Percentiles rank a stretch among this genome's conserved stretches.
Evolutionary conservation across 1,140 invertebrate genomes (phyloP).

Genomic region (Vollenhovia emeryi): DNA sequence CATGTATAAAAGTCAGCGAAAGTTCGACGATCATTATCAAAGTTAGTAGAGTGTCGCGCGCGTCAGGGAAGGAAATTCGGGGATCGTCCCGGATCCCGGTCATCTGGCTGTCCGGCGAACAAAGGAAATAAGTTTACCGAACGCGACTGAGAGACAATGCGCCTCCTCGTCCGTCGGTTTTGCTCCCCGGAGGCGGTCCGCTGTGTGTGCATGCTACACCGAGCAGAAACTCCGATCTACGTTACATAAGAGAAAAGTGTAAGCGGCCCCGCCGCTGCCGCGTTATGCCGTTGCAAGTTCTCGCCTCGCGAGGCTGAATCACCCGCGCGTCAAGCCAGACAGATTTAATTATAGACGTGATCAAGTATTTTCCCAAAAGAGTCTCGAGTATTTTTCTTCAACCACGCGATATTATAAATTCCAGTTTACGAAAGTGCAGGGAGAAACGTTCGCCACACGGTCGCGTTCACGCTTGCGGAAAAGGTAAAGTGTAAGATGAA

Average conservation of each 20-base stretch:
- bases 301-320: conserved; percentile 45
- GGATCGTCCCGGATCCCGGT: not conserved
- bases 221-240: conserved; percentile 73
- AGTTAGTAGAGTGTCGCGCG: conserved; percentile 31
- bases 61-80: not conserved
- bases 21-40: conserved; percentile 21
- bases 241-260: conserved; percentile 77
- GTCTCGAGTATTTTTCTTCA: not conserved
- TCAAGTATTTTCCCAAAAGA: not conserved
- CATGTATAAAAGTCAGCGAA: not conserved
- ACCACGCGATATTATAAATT: not conserved
- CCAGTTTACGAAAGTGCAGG: not conserved
- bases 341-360: conserved; percentile 58
- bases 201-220: conserved; percentile 70
- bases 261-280: conserved; percentile 39
- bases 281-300: conserved; percentile 5
- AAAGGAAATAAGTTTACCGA: conserved; percentile 48
- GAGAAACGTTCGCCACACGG: not conserved
- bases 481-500: not conserved
- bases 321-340: conserved; percentile 56
- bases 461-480: not conserved
- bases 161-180: conserved; percentile 41
- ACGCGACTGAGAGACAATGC: conserved; percentile 67
- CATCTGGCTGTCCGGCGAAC: not conserved
- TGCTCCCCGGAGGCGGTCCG: conserved; percentile 36